phyloP scores from a whole-genome alignment of 2,113 vertebrate genomes.

The Pedetes capensis region DNA sequence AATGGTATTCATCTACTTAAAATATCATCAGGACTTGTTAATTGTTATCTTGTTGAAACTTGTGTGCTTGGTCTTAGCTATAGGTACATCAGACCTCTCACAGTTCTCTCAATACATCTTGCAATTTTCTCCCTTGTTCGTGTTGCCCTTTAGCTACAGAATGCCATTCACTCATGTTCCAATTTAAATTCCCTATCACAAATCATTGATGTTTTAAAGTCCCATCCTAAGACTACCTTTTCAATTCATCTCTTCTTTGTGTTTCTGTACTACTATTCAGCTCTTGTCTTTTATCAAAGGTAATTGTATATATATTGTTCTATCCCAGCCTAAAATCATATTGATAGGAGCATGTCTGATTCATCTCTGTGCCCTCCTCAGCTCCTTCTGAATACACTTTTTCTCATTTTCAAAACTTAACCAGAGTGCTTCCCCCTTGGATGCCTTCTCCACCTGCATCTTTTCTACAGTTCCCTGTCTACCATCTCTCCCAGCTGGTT shows the following conservation, averaged over 20 bases:
- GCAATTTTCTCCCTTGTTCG: neutral
- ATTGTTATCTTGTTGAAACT: neutral
- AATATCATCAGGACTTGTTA: neutral
- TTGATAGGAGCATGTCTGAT: neutral
- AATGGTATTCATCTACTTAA: neutral
- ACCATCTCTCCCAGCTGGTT: neutral
- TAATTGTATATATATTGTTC: neutral
- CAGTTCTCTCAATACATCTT: neutral
- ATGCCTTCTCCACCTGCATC: neutral
- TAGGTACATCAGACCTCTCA: neutral
- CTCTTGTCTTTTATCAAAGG: neutral
- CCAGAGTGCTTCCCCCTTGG: neutral
- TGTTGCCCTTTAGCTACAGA: neutral
- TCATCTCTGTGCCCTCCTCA: neutral
- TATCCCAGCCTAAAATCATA: neutral
- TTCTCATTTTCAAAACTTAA: neutral
- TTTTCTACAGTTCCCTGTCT: neutral
- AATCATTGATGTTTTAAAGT: neutral
- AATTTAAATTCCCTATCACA: neutral
- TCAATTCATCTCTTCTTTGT: neutral
- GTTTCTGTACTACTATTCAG: neutral
- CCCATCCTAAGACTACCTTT: neutral
- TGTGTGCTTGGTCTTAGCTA: neutral
- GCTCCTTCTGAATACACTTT: neutral
- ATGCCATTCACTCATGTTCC: neutral